Evolutionary conservation across 2,797 vertebrate species (phyloP), one percentile per base, ranked within the genome.

Genomic region (Zalophus californianus): DNA sequence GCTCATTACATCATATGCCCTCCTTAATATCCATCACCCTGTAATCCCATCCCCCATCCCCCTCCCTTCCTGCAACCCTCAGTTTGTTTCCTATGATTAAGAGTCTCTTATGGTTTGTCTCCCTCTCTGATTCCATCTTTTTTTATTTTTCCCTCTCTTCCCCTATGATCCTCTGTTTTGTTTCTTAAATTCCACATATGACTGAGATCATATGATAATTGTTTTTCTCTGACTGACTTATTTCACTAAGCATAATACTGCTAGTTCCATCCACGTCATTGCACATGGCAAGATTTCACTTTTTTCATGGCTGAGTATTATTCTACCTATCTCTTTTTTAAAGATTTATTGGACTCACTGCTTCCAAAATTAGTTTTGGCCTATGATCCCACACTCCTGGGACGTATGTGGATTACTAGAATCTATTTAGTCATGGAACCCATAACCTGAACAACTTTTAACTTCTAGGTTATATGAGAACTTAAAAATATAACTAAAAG

Each of bases 401-500:
- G 29, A 29, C n/a, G 27, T 35, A 64, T 38, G 5, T 89, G 70
- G 48, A 72, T 89, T 41, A 56, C 15, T 23, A 56, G 25, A 70
- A 94, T 78, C 18, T 83, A n/a, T 84, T 84, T 72, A 73, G 44
- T 79, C 54, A 44, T 54, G 64, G 83, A 60, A 52, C 41, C 41
- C 32, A 41, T 23, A n/a, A 4, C 32, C 68, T 78, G 75, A 78
- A 86, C 72, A 90, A 35, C 60, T 64, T 85, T 91, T 92, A 88
- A 70, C 48, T 70, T 93, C 38, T 50, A 29, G 20, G 35, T 73
- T 87, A 52, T 89, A 72, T 73, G 75, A 96, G 10, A 86, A 78
- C 29, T 84, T 96, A 78, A 86, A 93, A 84, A 38, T 44, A 29
- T 77, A 92, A 50, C 80, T 82, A 20, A 64, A 93, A 62, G 5